Evolutionary conservation across 2,888 invertebrate species (phyloP).

Genomic region (Morpho deidamia): DNA sequence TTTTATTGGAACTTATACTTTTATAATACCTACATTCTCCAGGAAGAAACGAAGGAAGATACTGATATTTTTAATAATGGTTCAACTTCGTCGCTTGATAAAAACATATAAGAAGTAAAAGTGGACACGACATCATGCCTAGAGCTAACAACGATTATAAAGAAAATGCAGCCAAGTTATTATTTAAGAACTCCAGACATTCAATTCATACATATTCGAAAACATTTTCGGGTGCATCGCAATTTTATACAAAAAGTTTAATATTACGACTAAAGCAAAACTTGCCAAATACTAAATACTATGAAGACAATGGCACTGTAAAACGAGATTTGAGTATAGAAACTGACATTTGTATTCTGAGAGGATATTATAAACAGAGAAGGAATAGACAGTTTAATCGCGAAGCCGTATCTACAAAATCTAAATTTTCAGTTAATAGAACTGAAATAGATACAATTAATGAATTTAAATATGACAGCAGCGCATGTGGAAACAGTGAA

Average conservation of each 20-base stretch:
- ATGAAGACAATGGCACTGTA: conserved; percentile 34
- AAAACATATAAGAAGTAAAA: conserved; percentile 18
- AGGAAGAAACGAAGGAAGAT: conserved; percentile 20
- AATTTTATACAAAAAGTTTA: conserved; percentile 36
- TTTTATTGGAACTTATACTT: too few species aligned
- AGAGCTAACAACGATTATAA: conserved; percentile 32
- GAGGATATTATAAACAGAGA: conserved; percentile 46
- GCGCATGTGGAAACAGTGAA: conserved; percentile 48
- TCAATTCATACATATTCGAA: conserved; percentile 41
- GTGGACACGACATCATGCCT: conserved; percentile 37
- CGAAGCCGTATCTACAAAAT: conserved; percentile 33
- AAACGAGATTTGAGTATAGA: conserved; percentile 60
- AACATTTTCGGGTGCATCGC: conserved; percentile 44
- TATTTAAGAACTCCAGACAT: conserved; percentile 51
- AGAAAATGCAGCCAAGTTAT: conserved; percentile 36
- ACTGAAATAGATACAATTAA: conserved; percentile 40
- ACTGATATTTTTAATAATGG: conserved; percentile 60
- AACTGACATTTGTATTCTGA: conserved; percentile 55
- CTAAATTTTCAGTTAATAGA: conserved; percentile 38
- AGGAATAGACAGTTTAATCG: conserved; percentile 34
- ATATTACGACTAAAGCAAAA: conserved; percentile 40
- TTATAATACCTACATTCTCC: too few species aligned
- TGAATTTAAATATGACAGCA: conserved; percentile 37
- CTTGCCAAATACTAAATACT: conserved; percentile 33
- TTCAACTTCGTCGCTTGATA: conserved; percentile 9